phyloP scores from a whole-genome alignment of 2,797 vertebrate genomes.

The Amblyopsis hoosieri region DNA sequence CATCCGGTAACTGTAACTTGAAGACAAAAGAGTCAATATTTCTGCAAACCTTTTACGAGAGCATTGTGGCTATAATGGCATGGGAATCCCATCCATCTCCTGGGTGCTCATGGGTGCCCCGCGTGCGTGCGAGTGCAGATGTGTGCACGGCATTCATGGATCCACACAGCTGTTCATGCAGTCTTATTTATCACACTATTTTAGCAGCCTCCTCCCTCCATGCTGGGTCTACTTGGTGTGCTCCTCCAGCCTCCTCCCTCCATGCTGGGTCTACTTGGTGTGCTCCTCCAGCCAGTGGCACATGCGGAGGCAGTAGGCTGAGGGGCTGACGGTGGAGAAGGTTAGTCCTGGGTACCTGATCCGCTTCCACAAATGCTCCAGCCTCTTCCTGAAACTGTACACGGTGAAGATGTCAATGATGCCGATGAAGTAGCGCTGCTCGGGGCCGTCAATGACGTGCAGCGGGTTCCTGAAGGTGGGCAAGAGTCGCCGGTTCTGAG shows the following conservation, averaged over 20 bases:
- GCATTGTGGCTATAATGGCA: background rate
- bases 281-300: slow-evolving; percentile 77
- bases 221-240: slow-evolving; percentile 66
- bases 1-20: background rate
- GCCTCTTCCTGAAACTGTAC: slow-evolving; percentile 82
- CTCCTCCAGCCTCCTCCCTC: slow-evolving; percentile 61
- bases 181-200: slow-evolving; percentile 1
- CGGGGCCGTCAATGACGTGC: slow-evolving; percentile 85
- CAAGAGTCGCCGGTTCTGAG: slow-evolving; percentile 84
- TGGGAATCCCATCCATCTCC: too few species aligned
- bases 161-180: slow-evolving; percentile 1
- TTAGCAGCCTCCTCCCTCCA: background rate
- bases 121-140: too few species aligned
- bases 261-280: slow-evolving; percentile 56
- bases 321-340: slow-evolving; percentile 87
- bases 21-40: background rate
- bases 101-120: too few species aligned
- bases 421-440: slow-evolving; percentile 87
- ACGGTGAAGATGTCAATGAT: slow-evolving; percentile 89
- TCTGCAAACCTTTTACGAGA: background rate
- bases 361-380: slow-evolving; percentile 87
- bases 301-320: slow-evolving; percentile 68
- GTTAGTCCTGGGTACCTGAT: slow-evolving; percentile 78
- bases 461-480: slow-evolving; percentile 81
- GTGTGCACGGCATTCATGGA: background rate